Percentiles rank a stretch among this genome's conserved stretches.
phyloP scores from a whole-genome alignment of 2,797 vertebrate genomes.

The Acipenser oxyrinchus region DNA sequence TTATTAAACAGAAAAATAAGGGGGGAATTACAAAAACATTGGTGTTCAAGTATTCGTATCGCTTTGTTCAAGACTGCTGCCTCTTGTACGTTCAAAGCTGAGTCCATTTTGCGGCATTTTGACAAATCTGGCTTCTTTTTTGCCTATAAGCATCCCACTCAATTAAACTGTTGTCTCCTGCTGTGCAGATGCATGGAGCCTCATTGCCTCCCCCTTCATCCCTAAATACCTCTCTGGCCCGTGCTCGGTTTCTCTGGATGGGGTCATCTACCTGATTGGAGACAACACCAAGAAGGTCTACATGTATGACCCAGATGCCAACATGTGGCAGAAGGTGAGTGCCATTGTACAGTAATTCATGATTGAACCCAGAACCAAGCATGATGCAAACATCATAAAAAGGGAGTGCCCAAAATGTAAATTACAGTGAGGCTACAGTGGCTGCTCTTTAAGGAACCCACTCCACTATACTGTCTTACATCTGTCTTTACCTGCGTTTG shows the following conservation, averaged over 20 bases:
- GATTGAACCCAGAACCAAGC: too few species aligned
- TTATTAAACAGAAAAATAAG: too few species aligned
- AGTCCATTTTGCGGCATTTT: background rate
- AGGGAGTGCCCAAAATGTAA: too few species aligned
- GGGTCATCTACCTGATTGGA: slow-evolving; percentile 82
- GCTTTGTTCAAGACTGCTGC: background rate
- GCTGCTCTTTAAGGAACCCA: too few species aligned
- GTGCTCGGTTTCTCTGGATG: slow-evolving; percentile 70
- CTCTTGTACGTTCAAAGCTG: background rate
- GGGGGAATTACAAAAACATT: too few species aligned
- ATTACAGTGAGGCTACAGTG: too few species aligned
- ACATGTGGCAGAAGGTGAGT: slow-evolving; percentile 92
- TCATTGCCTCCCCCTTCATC: slow-evolving; percentile 86
- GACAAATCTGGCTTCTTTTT: background rate
- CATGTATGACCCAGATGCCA: slow-evolving; percentile 75
- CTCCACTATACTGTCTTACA: too few species aligned
- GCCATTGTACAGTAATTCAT: background rate
- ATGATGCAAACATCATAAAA: too few species aligned
- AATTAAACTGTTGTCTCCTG: too few species aligned
- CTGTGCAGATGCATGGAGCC: slow-evolving; percentile 74
- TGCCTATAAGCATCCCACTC: background rate
- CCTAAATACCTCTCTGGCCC: slow-evolving; percentile 94
- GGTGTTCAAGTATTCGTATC: too few species aligned
- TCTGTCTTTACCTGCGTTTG: too few species aligned
- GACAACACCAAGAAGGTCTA: slow-evolving; percentile 97